phyloP scores from a whole-genome alignment of 2,113 vertebrate genomes.

The Phalacrocorax pelagicus region DNA sequence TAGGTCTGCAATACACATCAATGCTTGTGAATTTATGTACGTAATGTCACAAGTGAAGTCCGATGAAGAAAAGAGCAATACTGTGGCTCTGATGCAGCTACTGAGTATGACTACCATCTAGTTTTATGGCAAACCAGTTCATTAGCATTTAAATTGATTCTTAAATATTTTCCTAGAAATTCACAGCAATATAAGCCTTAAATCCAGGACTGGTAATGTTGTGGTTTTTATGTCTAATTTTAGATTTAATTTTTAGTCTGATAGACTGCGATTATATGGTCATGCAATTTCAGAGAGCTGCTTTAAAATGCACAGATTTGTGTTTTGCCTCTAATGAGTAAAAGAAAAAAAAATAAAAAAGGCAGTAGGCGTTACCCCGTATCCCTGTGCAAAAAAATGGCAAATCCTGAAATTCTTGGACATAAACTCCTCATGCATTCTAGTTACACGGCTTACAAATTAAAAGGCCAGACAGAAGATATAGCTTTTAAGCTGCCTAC shows the following conservation, averaged over 20 bases:
- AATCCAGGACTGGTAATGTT: slow-evolving; percentile 8
- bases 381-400: not conserved
- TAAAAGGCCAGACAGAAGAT: not conserved
- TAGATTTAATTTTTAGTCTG: not conserved
- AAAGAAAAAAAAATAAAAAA: not conserved
- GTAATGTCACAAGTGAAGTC: not conserved
- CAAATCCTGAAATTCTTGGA: not conserved
- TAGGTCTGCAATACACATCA: not conserved
- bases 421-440: not conserved
- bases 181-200: slow-evolving; percentile 8
- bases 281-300: not conserved
- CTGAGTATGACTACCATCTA: not conserved
- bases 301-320: slow-evolving; percentile 38
- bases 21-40: not conserved
- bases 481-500: not conserved
- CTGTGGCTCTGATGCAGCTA: not conserved
- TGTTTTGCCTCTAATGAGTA: not conserved
- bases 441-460: not conserved
- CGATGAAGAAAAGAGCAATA: not conserved
- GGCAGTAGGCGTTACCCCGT: not conserved
- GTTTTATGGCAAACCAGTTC: slow-evolving; percentile 14
- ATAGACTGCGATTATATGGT: not conserved
- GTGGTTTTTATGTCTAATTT: slow-evolving; percentile 47
- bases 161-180: slow-evolving; percentile 52
- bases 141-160: slow-evolving; percentile 68